Evolutionary conservation across 2,888 invertebrate species (phyloP).

Genomic region (Embidobia sp.): DNA sequence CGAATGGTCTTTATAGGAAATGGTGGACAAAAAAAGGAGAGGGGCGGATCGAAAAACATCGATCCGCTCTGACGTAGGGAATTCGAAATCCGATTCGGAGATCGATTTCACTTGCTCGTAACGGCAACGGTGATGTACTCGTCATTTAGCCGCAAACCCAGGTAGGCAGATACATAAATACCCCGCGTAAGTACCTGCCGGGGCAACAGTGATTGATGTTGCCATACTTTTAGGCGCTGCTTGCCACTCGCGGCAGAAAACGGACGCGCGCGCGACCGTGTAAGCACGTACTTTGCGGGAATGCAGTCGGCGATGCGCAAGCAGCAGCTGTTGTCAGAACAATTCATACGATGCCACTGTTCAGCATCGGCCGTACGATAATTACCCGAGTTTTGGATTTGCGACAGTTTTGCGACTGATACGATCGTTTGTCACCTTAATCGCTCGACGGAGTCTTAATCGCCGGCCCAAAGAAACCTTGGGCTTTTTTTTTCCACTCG

Average conservation of each 20-base stretch:
- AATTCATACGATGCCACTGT: conserved; percentile 67
- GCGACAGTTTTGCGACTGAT: conserved; percentile 13
- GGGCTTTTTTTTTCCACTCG: not conserved
- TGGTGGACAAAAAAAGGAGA: too few relatives aligned
- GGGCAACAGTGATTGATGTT: conserved; percentile 65
- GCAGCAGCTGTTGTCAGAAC: conserved; percentile 69
- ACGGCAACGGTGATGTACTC: conserved; percentile 26
- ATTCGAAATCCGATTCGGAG: not conserved
- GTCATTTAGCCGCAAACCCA: conserved; percentile 34
- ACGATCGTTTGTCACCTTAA: conserved; percentile 21
- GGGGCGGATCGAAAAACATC: too few relatives aligned
- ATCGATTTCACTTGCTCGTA: conserved; percentile 26
- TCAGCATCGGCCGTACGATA: conserved; percentile 68
- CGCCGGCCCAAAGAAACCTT: not conserved
- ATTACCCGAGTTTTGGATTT: conserved; percentile 57
- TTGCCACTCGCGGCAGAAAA: conserved; percentile 42
- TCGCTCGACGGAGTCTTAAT: not conserved
- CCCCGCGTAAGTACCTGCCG: conserved; percentile 32
- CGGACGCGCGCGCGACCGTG: conserved; percentile 25
- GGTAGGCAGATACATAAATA: conserved; percentile 51
- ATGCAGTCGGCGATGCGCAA: conserved; percentile 59
- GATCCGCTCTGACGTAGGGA: too few relatives aligned
- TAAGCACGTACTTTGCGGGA: conserved; percentile 54
- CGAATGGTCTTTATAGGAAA: too few relatives aligned
- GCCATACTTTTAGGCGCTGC: conserved; percentile 52